These are phyloP conservation scores for Bos indicus DNA, from an alignment of 2,113 vertebrate genomes.

Conservation along the genomic window DNA sequence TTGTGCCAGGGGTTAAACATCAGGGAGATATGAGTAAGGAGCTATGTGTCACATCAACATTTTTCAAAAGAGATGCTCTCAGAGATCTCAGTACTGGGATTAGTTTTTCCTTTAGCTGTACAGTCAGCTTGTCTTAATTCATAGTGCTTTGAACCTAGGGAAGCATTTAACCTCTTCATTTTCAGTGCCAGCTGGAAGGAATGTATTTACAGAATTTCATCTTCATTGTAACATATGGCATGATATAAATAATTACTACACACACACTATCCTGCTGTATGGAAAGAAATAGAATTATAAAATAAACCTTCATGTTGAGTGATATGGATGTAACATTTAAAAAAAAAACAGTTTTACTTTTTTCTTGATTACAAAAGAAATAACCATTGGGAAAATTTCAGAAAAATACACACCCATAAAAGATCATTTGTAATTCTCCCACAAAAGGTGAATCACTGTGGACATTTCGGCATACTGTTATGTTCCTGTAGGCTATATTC, in stretches of 20 bases:
- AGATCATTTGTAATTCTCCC: background rate
- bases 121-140: conserved; percentile 48
- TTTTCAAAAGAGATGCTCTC: conserved; percentile 3
- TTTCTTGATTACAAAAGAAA: background rate
- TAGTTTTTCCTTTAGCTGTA: conserved; percentile 43
- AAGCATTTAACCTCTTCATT: conserved; percentile 59
- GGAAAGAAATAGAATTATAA: conserved; percentile 31
- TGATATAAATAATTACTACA: conserved; percentile 66
- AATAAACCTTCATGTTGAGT: conserved; percentile 34
- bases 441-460: background rate
- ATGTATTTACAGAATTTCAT: conserved; percentile 45
- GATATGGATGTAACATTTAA: background rate
- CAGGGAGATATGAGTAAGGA: conserved; percentile 20
- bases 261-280: conserved; percentile 21
- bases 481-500: background rate
- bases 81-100: conserved; percentile 33
- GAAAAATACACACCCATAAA: background rate
- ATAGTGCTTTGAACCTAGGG: conserved; percentile 48
- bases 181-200: conserved; percentile 45
- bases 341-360: background rate
- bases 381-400: background rate
- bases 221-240: conserved; percentile 56
- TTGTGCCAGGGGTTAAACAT: conserved; percentile 48
- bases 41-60: background rate
- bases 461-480: background rate